Evolutionary conservation across 2,797 vertebrate species (phyloP).

Genomic region (Malurus splendens): DNA sequence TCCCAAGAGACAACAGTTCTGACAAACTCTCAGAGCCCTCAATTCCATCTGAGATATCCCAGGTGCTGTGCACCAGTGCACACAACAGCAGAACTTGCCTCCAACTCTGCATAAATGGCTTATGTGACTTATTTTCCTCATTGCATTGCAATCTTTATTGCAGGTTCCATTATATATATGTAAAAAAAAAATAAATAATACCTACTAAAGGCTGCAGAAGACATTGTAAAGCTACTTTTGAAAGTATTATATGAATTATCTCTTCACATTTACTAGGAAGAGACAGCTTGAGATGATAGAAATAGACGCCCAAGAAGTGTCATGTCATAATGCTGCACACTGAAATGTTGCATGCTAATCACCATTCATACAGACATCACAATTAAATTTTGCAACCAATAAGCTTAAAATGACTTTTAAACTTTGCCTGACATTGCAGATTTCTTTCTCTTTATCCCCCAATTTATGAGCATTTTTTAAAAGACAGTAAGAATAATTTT

Average conservation of each 20-base stretch:
- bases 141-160: background rate
- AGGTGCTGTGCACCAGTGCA: background rate
- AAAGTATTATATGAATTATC: background rate
- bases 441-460: background rate
- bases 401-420: background rate
- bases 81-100: accelerated
- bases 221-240: background rate
- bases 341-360: background rate
- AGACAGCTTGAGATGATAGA: background rate
- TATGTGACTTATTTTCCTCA: background rate
- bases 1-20: background rate
- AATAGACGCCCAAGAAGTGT: background rate
- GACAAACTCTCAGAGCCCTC: background rate
- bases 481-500: background rate
- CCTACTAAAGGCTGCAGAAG: background rate
- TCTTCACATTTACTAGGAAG: background rate
- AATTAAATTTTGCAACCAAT: background rate
- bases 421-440: background rate
- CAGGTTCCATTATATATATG: background rate
- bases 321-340: background rate
- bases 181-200: background rate
- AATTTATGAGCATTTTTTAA: background rate
- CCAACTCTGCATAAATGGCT: background rate
- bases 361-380: background rate
- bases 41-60: background rate